A percentile compares a stretch with the other conserved stretches of the same genome.
Evolutionary conservation across 2,113 vertebrate genomes (phyloP).

Genomic region (Stegastes partitus): DNA sequence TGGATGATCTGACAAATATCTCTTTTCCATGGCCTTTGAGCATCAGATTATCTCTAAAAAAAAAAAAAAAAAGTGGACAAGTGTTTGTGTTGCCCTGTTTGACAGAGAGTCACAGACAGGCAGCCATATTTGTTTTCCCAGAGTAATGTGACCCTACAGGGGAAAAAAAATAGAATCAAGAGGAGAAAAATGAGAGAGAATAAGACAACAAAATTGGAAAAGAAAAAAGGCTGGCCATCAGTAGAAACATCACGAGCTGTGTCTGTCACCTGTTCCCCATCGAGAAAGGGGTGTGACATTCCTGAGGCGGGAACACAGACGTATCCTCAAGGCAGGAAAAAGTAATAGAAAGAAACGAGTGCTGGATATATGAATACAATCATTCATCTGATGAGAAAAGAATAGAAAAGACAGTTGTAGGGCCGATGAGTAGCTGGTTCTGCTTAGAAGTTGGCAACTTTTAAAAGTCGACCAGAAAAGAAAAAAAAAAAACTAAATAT

Average conservation of each 20-base stretch:
- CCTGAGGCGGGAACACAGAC: conserved; percentile 54
- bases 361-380: conserved; percentile 41
- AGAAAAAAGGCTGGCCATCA: background rate
- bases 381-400: conserved; percentile 38
- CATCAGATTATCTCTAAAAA: conserved; percentile 17
- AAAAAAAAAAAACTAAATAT: conserved; percentile 50
- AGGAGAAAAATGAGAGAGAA: background rate
- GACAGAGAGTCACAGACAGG: conserved; percentile 19
- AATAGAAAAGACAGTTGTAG: conserved; percentile 49
- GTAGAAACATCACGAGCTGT: conserved; percentile 34
- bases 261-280: conserved; percentile 67
- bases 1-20: conserved; percentile 8
- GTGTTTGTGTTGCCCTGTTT: conserved; percentile 43
- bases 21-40: background rate
- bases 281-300: conserved; percentile 75
- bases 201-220: background rate
- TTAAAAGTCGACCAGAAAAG: conserved; percentile 49
- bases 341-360: background rate
- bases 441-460: conserved; percentile 52
- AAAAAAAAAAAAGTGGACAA: background rate
- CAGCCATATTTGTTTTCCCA: conserved; percentile 52
- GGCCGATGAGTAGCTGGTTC: conserved; percentile 53
- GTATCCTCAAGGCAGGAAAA: conserved; percentile 41
- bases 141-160: conserved; percentile 3
- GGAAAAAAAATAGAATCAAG: conserved; percentile 13